Evolutionary conservation across 2,888 invertebrate genomes (phyloP).

Genomic region (Tortrix viridana): DNA sequence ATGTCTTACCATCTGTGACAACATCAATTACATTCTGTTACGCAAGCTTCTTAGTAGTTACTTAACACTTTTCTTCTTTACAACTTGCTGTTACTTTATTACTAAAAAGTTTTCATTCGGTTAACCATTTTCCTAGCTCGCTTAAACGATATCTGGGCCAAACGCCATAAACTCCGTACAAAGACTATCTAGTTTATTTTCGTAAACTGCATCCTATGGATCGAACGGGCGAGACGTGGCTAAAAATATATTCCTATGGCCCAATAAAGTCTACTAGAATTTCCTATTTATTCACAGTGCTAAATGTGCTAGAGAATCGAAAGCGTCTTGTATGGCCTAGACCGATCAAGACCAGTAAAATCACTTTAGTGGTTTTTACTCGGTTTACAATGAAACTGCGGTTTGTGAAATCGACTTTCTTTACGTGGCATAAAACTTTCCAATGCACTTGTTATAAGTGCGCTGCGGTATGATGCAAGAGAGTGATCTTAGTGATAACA

Average conservation of each 20-base stretch:
- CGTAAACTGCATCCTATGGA: conserved; percentile 60
- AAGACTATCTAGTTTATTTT: conserved; percentile 46
- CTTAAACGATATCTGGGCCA: conserved; percentile 29
- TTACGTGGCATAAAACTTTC: conserved; percentile 52
- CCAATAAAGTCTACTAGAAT: conserved; percentile 43
- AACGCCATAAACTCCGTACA: conserved; percentile 34
- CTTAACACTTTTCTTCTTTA: too few relatives aligned
- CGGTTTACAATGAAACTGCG: conserved; percentile 38
- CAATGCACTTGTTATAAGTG: conserved; percentile 48
- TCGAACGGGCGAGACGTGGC: conserved; percentile 54
- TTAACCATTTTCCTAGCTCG: conserved; percentile 14
- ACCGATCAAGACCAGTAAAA: neutral
- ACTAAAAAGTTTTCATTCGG: neutral
- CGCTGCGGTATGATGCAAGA: conserved; percentile 42
- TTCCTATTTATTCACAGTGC: conserved; percentile 37
- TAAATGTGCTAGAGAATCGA: neutral
- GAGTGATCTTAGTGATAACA: conserved; percentile 44
- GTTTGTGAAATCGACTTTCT: conserved; percentile 56
- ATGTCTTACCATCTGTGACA: neutral
- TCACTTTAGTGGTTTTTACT: conserved; percentile 22
- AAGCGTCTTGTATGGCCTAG: neutral
- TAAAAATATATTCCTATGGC: conserved; percentile 59
- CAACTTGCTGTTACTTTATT: too few relatives aligned
- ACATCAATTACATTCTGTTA: neutral
- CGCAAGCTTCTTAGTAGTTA: conserved; percentile 2